phyloP scores from a whole-genome alignment of 2,113 vertebrate genomes.

The Thamnaconus septentrionalis region DNA sequence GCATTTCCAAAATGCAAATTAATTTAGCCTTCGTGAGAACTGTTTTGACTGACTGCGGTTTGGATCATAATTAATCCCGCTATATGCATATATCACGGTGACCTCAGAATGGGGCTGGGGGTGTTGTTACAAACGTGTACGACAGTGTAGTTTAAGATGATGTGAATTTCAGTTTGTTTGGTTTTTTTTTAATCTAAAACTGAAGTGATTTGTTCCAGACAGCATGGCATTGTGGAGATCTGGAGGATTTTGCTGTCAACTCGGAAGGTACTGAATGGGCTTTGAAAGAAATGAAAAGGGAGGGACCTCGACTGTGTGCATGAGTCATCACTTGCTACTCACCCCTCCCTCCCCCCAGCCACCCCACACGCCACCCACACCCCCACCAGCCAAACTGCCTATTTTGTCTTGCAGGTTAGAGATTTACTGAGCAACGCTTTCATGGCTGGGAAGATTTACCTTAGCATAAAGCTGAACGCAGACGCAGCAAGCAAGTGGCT shows the following conservation, averaged over 20 bases:
- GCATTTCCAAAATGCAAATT: slow-evolving; percentile 9
- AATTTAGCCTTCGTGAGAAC: neutral
- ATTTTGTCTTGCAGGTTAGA: slow-evolving; percentile 60
- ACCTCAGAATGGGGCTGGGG: too few species aligned
- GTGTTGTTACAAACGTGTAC: too few species aligned
- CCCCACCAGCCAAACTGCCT: slow-evolving; percentile 58
- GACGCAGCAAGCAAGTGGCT: slow-evolving; percentile 18
- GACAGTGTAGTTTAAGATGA: neutral
- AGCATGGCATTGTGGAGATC: slow-evolving; percentile 50
- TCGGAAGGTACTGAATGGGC: slow-evolving; percentile 73
- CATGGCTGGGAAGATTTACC: slow-evolving; percentile 44
- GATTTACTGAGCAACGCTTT: slow-evolving; percentile 55
- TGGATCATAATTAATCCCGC: too few species aligned
- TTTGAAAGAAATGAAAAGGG: slow-evolving; percentile 71
- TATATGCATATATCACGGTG: too few species aligned
- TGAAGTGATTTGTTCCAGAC: slow-evolving; percentile 47
- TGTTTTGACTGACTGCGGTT: neutral
- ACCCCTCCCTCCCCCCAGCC: slow-evolving; percentile 26
- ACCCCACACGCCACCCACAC: neutral
- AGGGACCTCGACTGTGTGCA: slow-evolving; percentile 67
- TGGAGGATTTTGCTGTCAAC: slow-evolving; percentile 67
- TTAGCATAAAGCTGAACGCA: slow-evolving; percentile 37
- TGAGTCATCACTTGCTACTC: slow-evolving; percentile 77
- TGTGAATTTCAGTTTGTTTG: slow-evolving; percentile 25
- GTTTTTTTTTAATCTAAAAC: slow-evolving; percentile 14